Conservation (phyloP, 1,140 invertebrate genomes). For the Polypedilum vanderplanki region DNA sequence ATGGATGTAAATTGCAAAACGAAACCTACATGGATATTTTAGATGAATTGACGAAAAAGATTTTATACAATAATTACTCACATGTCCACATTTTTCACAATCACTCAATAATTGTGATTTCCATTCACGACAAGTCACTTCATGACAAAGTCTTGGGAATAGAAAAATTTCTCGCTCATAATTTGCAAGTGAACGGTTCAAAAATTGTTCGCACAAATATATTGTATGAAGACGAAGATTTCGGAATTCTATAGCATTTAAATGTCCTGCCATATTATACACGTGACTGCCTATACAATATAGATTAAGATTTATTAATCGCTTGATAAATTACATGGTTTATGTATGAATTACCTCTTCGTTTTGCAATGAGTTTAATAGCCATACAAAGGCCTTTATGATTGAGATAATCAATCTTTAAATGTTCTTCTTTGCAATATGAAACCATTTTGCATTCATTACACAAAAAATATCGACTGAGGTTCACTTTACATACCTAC, state of each 20-base stretch:
- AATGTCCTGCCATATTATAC: slow-evolving; percentile 47
- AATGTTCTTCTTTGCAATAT: slow-evolving; percentile 49
- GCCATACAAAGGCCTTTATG: slow-evolving; percentile 48
- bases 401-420: slow-evolving; percentile 40
- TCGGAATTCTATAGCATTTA: slow-evolving; percentile 51
- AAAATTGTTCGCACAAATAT: slow-evolving; percentile 49
- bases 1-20: slow-evolving; percentile 45
- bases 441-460: slow-evolving; percentile 47
- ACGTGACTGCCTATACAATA: slow-evolving; percentile 42
- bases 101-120: slow-evolving; percentile 44
- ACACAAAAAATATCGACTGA: slow-evolving; percentile 37
- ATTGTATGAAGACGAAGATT: slow-evolving; percentile 54
- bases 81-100: slow-evolving; percentile 53
- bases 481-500: slow-evolving; percentile 37
- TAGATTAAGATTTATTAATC: slow-evolving; percentile 8
- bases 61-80: slow-evolving; percentile 42
- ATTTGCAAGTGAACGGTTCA: slow-evolving; percentile 51
- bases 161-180: slow-evolving; percentile 62
- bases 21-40: slow-evolving; percentile 45
- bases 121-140: slow-evolving; percentile 47
- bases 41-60: slow-evolving; percentile 41
- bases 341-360: slow-evolving; percentile 34
- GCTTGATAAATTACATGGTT: background rate
- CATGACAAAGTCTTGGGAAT: slow-evolving; percentile 55
- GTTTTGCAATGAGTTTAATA: slow-evolving; percentile 37